phyloP scores from a whole-genome alignment of 2,797 vertebrate genomes.

The Leptodactylus fallax region DNA sequence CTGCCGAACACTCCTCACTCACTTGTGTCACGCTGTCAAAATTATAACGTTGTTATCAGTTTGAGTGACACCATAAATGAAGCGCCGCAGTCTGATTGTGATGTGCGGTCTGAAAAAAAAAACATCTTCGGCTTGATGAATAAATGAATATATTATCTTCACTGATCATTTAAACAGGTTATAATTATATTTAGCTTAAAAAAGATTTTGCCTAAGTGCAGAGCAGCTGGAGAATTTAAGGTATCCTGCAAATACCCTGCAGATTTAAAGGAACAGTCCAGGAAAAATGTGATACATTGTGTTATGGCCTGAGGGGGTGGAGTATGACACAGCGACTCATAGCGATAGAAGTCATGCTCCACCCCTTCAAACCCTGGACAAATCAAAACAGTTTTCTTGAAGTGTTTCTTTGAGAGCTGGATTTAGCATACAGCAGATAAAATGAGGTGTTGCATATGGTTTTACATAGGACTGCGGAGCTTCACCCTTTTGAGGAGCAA shows the following conservation, averaged over 20 bases:
- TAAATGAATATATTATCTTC: slow-evolving; percentile 61
- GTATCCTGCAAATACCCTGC: too few relatives aligned
- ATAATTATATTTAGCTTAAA: slow-evolving; percentile 58
- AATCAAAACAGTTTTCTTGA: too few relatives aligned
- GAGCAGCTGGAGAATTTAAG: slow-evolving; percentile 19
- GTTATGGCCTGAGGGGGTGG: too few relatives aligned
- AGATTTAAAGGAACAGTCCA: neutral
- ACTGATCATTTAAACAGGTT: slow-evolving; percentile 57
- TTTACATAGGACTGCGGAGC: neutral
- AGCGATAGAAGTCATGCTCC: too few relatives aligned
- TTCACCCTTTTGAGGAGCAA: too few relatives aligned
- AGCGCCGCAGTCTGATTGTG: slow-evolving; percentile 53
- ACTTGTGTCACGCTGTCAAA: slow-evolving; percentile 57
- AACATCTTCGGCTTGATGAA: slow-evolving; percentile 49
- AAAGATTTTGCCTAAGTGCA: slow-evolving; percentile 26
- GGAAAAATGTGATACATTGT: neutral
- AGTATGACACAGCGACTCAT: too few relatives aligned
- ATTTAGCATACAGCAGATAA: neutral
- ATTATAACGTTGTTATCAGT: slow-evolving; percentile 45
- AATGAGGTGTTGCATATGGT: neutral
- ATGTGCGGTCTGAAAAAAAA: slow-evolving; percentile 55
- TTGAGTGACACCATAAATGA: slow-evolving; percentile 61
- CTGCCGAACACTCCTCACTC: slow-evolving; percentile 46
- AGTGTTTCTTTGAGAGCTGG: too few relatives aligned
- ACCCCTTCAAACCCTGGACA: too few relatives aligned